Conservation (phyloP, 2,888 invertebrate genomes). For the Melanostoma mellinum region DNA sequence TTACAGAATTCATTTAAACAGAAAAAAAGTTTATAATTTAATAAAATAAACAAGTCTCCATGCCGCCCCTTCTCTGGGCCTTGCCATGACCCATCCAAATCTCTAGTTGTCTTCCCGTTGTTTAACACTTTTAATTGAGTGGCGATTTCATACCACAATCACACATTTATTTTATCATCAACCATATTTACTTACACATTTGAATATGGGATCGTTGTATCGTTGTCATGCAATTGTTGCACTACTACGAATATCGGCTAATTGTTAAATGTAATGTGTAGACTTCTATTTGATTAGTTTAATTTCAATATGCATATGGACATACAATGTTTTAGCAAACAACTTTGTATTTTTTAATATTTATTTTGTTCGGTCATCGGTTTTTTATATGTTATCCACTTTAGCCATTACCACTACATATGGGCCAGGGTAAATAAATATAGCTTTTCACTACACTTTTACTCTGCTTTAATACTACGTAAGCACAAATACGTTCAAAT, state of each 20-base stretch:
- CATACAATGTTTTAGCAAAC: conserved; percentile 28
- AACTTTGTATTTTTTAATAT: conserved; percentile 52
- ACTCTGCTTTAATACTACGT: conserved; percentile 55
- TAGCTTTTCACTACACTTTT: conserved; percentile 31
- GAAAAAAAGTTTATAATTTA: conserved; percentile 22
- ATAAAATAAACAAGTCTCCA: conserved; percentile 42
- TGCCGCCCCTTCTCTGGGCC: background rate
- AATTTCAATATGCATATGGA: conserved; percentile 37
- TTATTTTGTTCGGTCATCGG: conserved; percentile 47
- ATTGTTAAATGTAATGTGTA: conserved; percentile 27
- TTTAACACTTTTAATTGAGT: conserved; percentile 61
- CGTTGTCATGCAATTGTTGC: conserved; percentile 35
- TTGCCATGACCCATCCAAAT: background rate
- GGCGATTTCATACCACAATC: conserved; percentile 46
- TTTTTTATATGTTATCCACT: conserved; percentile 41
- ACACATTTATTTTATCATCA: conserved; percentile 43
- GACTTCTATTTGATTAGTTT: conserved; percentile 53
- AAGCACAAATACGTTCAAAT: conserved; percentile 60
- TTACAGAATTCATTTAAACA: background rate
- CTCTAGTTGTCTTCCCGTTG: conserved; percentile 22
- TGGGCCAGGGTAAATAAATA: conserved; percentile 32
- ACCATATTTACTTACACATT: conserved; percentile 60
- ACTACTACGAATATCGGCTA: conserved; percentile 39
- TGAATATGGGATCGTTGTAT: conserved; percentile 22
- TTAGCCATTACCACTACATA: conserved; percentile 35